A percentile compares a stretch with the other conserved stretches of the same genome.
These are phyloP conservation scores for Macrosoma leucophasiata DNA, from an alignment of 2,888 invertebrate species.

Conservation along the genomic window DNA sequence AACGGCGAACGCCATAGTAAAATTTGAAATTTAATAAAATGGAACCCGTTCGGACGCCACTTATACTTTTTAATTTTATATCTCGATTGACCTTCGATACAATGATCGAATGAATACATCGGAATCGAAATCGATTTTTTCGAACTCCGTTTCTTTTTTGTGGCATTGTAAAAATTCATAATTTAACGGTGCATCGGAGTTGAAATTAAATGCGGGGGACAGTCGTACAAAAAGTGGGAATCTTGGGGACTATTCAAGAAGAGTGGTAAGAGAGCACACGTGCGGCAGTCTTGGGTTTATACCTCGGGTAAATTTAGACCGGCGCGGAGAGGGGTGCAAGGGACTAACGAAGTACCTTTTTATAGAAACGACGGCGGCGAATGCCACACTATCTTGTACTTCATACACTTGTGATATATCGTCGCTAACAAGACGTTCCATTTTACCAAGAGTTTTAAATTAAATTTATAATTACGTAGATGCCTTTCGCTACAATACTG, in stretches of 20 bases:
- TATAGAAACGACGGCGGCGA: conserved; percentile 59
- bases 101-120: conserved; percentile 62
- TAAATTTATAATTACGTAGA: no score
- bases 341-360: conserved; percentile 66
- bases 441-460: no score
- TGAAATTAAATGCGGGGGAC: conserved; percentile 22
- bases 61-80: conserved; percentile 75
- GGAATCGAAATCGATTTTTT: conserved; percentile 33
- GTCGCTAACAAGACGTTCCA: conserved; percentile 48
- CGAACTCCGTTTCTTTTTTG: conserved; percentile 28
- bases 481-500: conserved; percentile 24
- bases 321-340: conserved; percentile 36
- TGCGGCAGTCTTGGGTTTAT: conserved; percentile 57
- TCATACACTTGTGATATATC: conserved; percentile 44
- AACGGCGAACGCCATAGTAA: conserved; percentile 44
- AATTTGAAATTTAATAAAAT: conserved; percentile 72
- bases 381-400: conserved; percentile 44
- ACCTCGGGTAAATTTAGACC: conserved; percentile 66
- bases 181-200: conserved; percentile 23
- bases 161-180: conserved; percentile 18
- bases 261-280: conserved; percentile 66
- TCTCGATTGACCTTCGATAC: conserved; percentile 66
- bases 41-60: conserved; percentile 49
- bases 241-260: conserved; percentile 51
- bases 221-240: conserved; percentile 29